phyloP scores from a whole-genome alignment of 2,797 vertebrate species.

The Cynopterus sphinx region DNA sequence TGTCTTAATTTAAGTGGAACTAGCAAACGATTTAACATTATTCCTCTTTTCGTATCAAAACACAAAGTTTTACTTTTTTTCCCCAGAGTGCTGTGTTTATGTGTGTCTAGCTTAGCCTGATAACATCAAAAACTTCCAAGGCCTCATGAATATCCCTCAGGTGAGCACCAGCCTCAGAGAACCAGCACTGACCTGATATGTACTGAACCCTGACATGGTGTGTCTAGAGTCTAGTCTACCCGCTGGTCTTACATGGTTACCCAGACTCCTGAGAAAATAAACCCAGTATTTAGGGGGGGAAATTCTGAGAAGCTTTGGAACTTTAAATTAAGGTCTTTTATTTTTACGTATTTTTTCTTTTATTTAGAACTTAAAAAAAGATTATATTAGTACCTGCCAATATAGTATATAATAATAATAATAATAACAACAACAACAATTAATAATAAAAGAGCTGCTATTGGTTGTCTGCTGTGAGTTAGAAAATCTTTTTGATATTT shows the following conservation, averaged over 20 bases:
- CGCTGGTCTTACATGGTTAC: not conserved
- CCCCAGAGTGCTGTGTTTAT: not conserved
- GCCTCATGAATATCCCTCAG: not conserved
- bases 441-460: not conserved
- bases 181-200: not conserved
- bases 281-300: not conserved
- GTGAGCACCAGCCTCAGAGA: not conserved
- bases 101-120: not conserved
- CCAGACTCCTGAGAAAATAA: not conserved
- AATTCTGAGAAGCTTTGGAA: not conserved
- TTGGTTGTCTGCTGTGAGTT: not conserved
- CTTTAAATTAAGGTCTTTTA: not conserved
- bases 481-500: not conserved
- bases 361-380: not conserved
- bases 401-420: not conserved
- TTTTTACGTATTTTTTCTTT: not conserved
- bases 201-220: not conserved
- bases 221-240: not conserved
- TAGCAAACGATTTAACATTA: conserved; percentile 28
- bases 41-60: conserved; percentile 42
- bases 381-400: not conserved
- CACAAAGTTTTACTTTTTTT: conserved; percentile 7
- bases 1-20: conserved; percentile 52
- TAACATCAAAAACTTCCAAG: not conserved
- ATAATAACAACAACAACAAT: too few relatives aligned